Conservation (phyloP, 2,797 vertebrate genomes). For the Saxicola maurus region DNA sequence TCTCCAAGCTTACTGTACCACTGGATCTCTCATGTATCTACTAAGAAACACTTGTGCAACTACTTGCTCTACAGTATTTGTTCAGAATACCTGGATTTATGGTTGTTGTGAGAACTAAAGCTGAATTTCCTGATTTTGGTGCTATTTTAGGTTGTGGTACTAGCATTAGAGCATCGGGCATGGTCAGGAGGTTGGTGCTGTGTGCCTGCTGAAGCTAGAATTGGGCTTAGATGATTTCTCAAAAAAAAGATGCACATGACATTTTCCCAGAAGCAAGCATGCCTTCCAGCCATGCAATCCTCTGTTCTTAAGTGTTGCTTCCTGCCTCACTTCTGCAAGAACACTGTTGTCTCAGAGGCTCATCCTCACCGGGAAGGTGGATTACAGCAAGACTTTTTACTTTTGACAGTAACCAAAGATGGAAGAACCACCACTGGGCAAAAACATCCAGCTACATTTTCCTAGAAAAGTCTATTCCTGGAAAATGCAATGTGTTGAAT, state of each 20-base stretch:
- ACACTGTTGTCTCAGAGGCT: neutral
- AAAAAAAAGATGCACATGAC: neutral
- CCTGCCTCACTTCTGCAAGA: neutral
- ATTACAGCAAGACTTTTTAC: neutral
- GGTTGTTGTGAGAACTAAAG: neutral
- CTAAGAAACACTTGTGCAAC: neutral
- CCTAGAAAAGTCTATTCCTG: neutral
- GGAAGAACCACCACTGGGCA: neutral
- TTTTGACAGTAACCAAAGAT: neutral
- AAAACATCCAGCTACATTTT: neutral
- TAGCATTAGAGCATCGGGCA: neutral
- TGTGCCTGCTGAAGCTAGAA: neutral
- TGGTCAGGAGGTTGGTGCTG: neutral
- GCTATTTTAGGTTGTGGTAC: neutral
- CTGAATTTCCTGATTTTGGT: neutral
- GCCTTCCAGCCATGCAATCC: neutral
- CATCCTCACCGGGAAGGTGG: neutral
- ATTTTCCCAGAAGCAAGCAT: neutral
- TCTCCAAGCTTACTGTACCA: neutral
- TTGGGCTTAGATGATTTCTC: neutral
- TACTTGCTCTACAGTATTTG: neutral
- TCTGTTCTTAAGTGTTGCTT: neutral
- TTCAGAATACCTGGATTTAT: neutral
- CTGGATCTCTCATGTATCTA: accelerated
- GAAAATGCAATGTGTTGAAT: neutral